Evolutionary conservation across 2,113 vertebrate genomes (phyloP).

Genomic region (Carassius carassius): DNA sequence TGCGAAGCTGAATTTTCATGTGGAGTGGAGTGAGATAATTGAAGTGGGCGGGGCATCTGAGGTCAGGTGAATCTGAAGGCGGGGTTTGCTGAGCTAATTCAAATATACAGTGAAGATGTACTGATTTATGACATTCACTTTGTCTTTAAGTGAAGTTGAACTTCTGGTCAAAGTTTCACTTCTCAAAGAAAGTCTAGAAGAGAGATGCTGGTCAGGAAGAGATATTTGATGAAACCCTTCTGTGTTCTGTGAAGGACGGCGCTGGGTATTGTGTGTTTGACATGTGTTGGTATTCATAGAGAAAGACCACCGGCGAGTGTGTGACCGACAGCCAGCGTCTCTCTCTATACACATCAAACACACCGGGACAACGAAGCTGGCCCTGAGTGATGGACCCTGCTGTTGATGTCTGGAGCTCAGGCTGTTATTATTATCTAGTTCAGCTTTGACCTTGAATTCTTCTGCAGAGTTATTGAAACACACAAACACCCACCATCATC

Average conservation of each 20-base stretch:
- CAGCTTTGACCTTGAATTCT: constrained; percentile 11
- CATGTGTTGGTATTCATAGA: constrained; percentile 6
- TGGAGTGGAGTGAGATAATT: too few relatives aligned
- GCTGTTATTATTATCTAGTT: background rate
- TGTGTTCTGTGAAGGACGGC: background rate
- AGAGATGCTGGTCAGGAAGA: background rate
- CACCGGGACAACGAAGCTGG: background rate
- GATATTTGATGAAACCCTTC: background rate
- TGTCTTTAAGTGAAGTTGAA: background rate
- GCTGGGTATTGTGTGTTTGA: background rate
- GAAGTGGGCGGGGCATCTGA: background rate
- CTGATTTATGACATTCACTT: background rate
- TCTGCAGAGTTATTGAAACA: background rate
- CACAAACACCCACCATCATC: background rate
- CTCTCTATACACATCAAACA: background rate
- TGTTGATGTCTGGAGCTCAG: background rate
- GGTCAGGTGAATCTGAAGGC: background rate
- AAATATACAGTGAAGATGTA: background rate
- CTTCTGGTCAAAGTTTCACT: background rate
- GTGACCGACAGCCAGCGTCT: background rate
- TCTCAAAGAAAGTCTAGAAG: background rate
- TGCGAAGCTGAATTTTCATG: background rate
- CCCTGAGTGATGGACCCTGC: constrained; percentile 21
- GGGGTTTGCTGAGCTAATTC: background rate
- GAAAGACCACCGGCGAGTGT: background rate